phyloP scores from a whole-genome alignment of 2,113 vertebrate genomes.

The Bubo blakistoni region DNA sequence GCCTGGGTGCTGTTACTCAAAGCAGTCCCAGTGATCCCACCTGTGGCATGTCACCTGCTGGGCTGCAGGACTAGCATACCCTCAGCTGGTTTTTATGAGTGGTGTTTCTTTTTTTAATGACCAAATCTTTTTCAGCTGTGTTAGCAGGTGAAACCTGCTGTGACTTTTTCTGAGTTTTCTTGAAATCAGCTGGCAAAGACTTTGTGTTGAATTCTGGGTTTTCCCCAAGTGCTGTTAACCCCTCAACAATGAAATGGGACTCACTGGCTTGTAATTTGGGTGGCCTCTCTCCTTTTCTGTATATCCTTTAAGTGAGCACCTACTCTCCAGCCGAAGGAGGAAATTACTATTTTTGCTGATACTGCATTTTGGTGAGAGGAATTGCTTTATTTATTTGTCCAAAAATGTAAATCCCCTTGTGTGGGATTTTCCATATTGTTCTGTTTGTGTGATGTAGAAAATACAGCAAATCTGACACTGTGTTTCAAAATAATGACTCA shows the following conservation, averaged over 20 bases:
- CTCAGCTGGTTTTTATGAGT: not conserved
- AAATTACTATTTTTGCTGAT: not conserved
- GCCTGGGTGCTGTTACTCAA: not conserved
- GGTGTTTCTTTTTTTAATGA: not conserved
- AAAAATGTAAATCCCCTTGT: not conserved
- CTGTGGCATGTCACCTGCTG: not conserved
- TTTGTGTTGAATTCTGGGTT: not conserved
- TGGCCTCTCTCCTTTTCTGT: not conserved
- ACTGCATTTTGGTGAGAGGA: not conserved
- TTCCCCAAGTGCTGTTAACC: not conserved
- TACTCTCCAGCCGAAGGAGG: not conserved
- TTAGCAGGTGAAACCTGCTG: not conserved
- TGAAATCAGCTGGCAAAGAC: not conserved
- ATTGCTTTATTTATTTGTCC: not conserved
- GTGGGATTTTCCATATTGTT: not conserved
- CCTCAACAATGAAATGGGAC: not conserved
- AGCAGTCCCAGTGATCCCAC: too few relatives aligned
- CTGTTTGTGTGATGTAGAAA: not conserved
- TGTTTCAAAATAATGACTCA: not conserved
- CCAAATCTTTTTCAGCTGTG: not conserved
- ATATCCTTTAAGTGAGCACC: not conserved
- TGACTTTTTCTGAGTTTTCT: not conserved
- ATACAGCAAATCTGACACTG: not conserved
- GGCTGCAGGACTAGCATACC: not conserved
- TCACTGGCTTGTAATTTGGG: not conserved